Conservation (phyloP, 2,113 vertebrate genomes). For the Hyperopisus bebe region DNA sequence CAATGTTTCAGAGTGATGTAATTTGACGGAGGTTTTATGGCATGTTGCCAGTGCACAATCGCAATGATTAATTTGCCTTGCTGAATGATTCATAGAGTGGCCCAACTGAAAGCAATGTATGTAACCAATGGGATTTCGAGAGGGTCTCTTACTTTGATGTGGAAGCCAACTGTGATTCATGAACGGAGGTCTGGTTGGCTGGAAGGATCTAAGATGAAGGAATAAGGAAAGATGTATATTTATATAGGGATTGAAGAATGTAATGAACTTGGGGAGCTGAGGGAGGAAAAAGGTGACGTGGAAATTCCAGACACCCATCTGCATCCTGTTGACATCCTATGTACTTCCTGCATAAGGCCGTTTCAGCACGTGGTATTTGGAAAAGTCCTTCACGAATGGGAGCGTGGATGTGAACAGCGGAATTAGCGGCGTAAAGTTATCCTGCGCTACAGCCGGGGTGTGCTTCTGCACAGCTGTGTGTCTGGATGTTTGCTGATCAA, state of each 20-base stretch:
- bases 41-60: neutral
- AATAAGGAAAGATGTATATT: neutral
- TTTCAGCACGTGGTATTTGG: neutral
- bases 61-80: neutral
- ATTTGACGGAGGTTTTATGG: neutral
- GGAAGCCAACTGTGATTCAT: neutral
- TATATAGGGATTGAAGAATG: slow-evolving; percentile 13
- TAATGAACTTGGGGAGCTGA: slow-evolving; percentile 4
- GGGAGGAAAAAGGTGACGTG: neutral
- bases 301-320: neutral
- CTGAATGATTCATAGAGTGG: neutral
- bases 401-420: neutral
- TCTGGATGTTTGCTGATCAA: neutral
- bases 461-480: neutral
- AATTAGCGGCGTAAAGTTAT: neutral
- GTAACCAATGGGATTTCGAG: neutral
- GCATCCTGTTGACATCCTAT: neutral
- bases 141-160: neutral
- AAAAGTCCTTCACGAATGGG: neutral
- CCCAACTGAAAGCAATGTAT: neutral
- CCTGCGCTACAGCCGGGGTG: neutral
- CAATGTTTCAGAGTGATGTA: neutral
- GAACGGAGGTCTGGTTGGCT: neutral
- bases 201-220: neutral
- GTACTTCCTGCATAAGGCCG: slow-evolving; percentile 30